A percentile compares a stretch with the other conserved stretches of the same genome.
Conservation (phyloP, 2,797 vertebrate species). For the Nasua narica region DNA sequence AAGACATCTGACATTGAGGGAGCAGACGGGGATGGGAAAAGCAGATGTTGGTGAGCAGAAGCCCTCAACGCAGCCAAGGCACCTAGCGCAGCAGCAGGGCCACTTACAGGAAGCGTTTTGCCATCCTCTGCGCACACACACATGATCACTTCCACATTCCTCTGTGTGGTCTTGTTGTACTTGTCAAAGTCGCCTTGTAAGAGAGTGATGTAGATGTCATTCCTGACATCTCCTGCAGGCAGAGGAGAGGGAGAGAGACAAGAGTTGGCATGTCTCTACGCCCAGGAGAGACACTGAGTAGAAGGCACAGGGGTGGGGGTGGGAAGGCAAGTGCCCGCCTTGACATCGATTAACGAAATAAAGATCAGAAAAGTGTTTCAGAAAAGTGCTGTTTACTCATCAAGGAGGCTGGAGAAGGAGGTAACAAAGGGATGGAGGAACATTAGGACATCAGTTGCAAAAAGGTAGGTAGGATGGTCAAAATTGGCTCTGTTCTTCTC, state of each 20-base stretch:
- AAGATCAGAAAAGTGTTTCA: neutral
- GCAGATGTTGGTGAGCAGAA: neutral
- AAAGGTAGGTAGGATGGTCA: neutral
- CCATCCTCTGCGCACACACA: slow-evolving; percentile 96
- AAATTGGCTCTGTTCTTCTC: neutral
- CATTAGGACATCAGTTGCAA: neutral
- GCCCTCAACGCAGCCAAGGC: neutral
- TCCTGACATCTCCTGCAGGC: slow-evolving; percentile 91
- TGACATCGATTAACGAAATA: neutral
- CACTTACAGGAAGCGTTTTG: slow-evolving; percentile 92
- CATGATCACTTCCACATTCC: slow-evolving; percentile 97
- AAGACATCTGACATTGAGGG: neutral
- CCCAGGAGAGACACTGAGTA: neutral
- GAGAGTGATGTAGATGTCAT: slow-evolving; percentile 98
- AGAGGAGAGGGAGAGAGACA: slow-evolving; percentile 14
- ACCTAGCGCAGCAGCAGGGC: neutral
- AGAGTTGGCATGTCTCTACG: neutral
- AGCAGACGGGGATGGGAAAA: neutral
- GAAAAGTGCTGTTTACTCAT: neutral
- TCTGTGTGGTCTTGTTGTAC: slow-evolving; percentile 97
- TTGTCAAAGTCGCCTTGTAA: slow-evolving; percentile 96
- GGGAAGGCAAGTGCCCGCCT: neutral
- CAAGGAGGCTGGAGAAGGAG: neutral
- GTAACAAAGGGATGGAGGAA: neutral
- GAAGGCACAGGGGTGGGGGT: neutral